Conservation (phyloP, 2,797 vertebrate genomes). For the Megaceryle alcyon region DNA sequence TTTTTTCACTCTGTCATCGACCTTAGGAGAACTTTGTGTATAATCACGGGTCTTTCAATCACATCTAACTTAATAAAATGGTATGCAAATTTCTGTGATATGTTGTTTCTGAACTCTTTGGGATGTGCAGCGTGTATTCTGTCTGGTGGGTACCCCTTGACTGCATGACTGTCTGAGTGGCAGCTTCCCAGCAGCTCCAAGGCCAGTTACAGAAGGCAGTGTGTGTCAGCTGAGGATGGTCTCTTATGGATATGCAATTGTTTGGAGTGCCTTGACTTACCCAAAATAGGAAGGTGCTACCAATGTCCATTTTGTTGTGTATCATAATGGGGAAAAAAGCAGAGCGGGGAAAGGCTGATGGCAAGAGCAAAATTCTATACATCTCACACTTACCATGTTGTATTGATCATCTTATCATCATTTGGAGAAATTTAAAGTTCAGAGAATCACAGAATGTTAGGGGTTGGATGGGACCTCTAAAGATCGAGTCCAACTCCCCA, state of each 20-base stretch:
- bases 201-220: background rate
- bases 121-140: background rate
- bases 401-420: background rate
- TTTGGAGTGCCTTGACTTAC: background rate
- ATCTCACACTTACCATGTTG: background rate
- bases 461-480: too few relatives aligned
- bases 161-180: background rate
- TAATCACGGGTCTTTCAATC: constrained; percentile 70
- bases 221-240: background rate
- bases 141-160: background rate
- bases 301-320: background rate
- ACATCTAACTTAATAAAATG: constrained; percentile 56
- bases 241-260: background rate
- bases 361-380: background rate
- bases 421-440: background rate
- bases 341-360: background rate
- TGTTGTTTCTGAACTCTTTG: constrained; percentile 44
- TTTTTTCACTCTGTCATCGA: constrained; percentile 69
- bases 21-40: constrained; percentile 76
- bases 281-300: background rate
- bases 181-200: background rate
- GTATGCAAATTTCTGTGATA: constrained; percentile 23
- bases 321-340: background rate
- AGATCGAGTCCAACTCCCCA: too few relatives aligned
- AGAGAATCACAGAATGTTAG: too few relatives aligned